A percentile compares a stretch with the other conserved stretches of the same genome.
These are phyloP conservation scores for Lochmaea capreae DNA, from an alignment of 2,888 invertebrate species.

Conservation along the genomic window DNA sequence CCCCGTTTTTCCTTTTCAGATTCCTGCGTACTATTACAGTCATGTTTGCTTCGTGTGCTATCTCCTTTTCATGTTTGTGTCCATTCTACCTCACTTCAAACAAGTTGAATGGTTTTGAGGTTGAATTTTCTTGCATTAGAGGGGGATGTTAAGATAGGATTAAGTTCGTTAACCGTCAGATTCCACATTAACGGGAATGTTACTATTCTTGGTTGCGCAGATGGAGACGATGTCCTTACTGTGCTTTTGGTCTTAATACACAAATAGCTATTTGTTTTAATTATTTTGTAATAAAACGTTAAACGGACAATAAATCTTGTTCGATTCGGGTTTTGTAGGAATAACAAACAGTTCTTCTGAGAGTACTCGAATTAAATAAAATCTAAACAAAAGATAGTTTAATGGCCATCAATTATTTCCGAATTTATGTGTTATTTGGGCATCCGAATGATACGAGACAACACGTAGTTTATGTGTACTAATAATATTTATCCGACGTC, in stretches of 20 bases:
- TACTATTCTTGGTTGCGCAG: no score
- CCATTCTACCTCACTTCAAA: no score
- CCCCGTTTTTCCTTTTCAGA: no score
- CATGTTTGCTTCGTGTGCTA: no score
- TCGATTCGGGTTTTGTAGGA: conserved; percentile 15
- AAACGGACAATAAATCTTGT: neutral
- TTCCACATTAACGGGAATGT: no score
- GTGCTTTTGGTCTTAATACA: neutral
- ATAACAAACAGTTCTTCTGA: conserved; percentile 42
- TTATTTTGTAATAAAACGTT: neutral
- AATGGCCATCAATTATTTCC: conserved; percentile 41
- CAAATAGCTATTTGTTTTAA: neutral
- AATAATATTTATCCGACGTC: conserved; percentile 39
- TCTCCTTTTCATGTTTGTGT: no score
- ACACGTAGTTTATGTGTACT: conserved; percentile 41
- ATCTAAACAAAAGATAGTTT: conserved; percentile 39
- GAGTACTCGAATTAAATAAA: conserved; percentile 36
- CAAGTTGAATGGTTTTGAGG: no score
- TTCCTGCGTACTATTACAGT: no score
- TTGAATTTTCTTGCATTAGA: no score
- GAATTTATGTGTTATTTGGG: conserved; percentile 45
- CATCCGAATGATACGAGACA: conserved; percentile 45
- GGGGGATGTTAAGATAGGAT: no score
- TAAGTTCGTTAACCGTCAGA: no score
- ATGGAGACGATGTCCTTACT: no score